Evolutionary conservation across 2,797 vertebrate species (phyloP).

Genomic region (Pachyuromys duprasi): DNA sequence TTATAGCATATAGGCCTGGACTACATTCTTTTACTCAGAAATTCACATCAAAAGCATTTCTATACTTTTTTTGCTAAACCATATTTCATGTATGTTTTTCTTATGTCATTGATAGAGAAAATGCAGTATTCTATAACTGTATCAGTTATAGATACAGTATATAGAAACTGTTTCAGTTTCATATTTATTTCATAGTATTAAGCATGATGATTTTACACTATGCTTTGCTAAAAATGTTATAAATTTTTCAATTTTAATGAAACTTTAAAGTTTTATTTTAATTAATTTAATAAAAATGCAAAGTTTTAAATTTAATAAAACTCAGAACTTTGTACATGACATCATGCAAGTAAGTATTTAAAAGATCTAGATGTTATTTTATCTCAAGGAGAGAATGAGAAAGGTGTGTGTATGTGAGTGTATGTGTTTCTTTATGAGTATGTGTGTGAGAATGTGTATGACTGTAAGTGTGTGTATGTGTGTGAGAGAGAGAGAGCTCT

Average conservation of each 20-base stretch:
- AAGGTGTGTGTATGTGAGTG: background rate
- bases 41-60: background rate
- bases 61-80: background rate
- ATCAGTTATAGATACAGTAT: no score
- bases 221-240: background rate
- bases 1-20: background rate
- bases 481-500: no score
- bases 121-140: background rate
- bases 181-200: background rate
- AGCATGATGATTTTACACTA: background rate
- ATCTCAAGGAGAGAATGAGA: no score
- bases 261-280: background rate
- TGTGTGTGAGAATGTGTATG: fast-evolving
- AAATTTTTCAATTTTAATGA: background rate
- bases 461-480: no score
- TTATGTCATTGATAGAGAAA: background rate
- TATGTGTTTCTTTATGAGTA: fast-evolving
- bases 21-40: background rate
- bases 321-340: background rate
- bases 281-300: background rate
- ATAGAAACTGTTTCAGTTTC: background rate
- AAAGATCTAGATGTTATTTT: background rate
- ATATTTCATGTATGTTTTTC: background rate
- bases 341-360: background rate
- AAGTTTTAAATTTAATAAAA: background rate